Percentiles rank a stretch among this genome's conserved stretches.
phyloP scores from a whole-genome alignment of 2,888 invertebrate species.

The Drosophila kanekoi region DNA sequence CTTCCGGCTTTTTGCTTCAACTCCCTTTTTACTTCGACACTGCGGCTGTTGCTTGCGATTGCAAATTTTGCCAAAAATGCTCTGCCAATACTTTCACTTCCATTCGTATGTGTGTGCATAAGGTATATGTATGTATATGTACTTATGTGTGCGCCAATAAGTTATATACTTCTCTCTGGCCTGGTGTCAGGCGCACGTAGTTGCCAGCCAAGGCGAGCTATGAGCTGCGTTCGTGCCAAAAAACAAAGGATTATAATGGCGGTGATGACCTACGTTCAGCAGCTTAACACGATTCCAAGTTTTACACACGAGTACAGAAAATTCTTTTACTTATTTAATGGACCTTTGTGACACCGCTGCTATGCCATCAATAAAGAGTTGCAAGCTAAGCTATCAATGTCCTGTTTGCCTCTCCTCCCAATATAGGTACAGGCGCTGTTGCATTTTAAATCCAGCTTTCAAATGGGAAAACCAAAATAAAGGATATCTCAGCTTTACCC shows the following conservation, averaged over 20 bases:
- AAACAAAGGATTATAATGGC: constrained; percentile 58
- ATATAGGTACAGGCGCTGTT: neutral
- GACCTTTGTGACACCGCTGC: too few relatives aligned
- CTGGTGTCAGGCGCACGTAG: constrained; percentile 44
- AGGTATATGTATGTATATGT: constrained; percentile 16
- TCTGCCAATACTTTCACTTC: constrained; percentile 56
- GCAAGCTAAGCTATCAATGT: neutral
- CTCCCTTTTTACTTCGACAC: constrained; percentile 30
- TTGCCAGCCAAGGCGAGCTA: constrained; percentile 7
- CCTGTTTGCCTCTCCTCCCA: neutral
- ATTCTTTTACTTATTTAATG: too few relatives aligned
- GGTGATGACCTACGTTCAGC: constrained; percentile 43
- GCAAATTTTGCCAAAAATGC: constrained; percentile 45
- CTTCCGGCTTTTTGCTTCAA: constrained; percentile 73
- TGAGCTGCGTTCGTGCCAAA: constrained; percentile 32
- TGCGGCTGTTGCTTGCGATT: constrained; percentile 31
- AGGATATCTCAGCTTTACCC: neutral
- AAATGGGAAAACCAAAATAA: neutral
- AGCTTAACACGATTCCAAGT: constrained; percentile 44
- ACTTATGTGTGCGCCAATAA: neutral
- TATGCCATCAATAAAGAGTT: too few relatives aligned
- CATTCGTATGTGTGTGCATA: constrained; percentile 3
- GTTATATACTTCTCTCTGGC: constrained; percentile 24
- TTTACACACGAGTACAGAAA: constrained; percentile 27
- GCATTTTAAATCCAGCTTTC: neutral